Percentiles rank a stretch among this genome's conserved stretches.
phyloP scores from a whole-genome alignment of 2,113 vertebrate species.

The Hippocampus comes region DNA sequence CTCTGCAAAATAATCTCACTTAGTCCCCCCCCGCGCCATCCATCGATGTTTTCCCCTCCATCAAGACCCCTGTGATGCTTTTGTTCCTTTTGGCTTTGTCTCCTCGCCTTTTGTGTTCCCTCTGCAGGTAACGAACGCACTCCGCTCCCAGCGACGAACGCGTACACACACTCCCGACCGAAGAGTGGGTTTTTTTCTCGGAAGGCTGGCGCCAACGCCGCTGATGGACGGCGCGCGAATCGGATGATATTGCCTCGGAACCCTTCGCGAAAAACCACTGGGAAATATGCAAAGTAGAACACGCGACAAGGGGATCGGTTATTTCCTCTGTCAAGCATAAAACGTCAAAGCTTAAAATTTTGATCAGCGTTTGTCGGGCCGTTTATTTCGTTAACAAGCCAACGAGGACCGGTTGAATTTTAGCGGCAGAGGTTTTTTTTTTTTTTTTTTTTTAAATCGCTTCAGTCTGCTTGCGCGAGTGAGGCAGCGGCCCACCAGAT shows the following conservation, averaged over 20 bases:
- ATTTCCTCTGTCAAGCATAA: background rate
- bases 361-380: slow-evolving; percentile 1
- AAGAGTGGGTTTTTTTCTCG: slow-evolving; percentile 18
- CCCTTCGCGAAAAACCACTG: background rate
- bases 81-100: slow-evolving; percentile 67
- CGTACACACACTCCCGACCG: slow-evolving; percentile 29
- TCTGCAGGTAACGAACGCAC: slow-evolving; percentile 57
- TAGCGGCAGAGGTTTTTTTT: background rate
- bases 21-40: slow-evolving; percentile 57
- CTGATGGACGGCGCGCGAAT: slow-evolving; percentile 10
- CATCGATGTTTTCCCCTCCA: slow-evolving; percentile 68
- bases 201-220: slow-evolving; percentile 21
- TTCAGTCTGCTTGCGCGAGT: background rate
- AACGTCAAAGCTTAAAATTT: background rate
- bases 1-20: slow-evolving; percentile 69
- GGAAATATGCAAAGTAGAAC: background rate
- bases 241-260: background rate
- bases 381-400: slow-evolving; percentile 1
- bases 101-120: slow-evolving; percentile 57
- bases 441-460: background rate
- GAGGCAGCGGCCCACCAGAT: background rate
- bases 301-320: background rate
- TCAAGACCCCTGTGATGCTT: slow-evolving; percentile 61
- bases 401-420: background rate
- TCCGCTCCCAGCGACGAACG: slow-evolving; percentile 33